These are phyloP conservation scores for Polydrusus cervinus DNA, from an alignment of 2,888 invertebrate genomes.

Conservation along the genomic window DNA sequence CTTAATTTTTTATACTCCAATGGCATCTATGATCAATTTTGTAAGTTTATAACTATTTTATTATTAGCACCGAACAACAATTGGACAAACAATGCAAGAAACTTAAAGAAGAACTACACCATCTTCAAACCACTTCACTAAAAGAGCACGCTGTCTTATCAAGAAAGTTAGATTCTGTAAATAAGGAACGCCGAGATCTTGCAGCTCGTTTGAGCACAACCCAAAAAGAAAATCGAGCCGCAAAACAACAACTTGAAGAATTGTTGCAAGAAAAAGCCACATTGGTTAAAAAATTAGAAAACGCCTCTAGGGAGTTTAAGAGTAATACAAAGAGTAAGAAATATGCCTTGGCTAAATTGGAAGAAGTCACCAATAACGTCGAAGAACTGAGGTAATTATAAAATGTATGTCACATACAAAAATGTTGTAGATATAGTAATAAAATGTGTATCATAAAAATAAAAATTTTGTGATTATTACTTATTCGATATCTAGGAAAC, in stretches of 20 bases:
- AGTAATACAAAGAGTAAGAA: conserved; percentile 66
- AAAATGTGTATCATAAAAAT: neutral
- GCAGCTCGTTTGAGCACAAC: conserved; percentile 59
- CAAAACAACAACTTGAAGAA: conserved; percentile 66
- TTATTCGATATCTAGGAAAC: too few relatives aligned
- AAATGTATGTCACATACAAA: neutral
- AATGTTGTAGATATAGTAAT: neutral
- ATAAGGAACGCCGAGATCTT: conserved; percentile 65
- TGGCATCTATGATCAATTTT: neutral
- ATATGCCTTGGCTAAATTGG: conserved; percentile 64
- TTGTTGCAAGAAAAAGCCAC: conserved; percentile 64
- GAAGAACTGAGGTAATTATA: conserved; percentile 57
- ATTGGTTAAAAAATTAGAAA: conserved; percentile 64
- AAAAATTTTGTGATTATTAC: neutral
- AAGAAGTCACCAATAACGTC: conserved; percentile 60
- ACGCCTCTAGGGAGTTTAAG: conserved; percentile 66
- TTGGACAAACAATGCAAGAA: conserved; percentile 59
- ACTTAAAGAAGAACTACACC: conserved; percentile 63
- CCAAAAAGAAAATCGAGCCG: conserved; percentile 65
- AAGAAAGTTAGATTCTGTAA: conserved; percentile 62
- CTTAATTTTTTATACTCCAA: neutral
- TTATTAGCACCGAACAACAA: conserved; percentile 38
- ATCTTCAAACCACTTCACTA: conserved; percentile 61
- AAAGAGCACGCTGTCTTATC: conserved; percentile 64
- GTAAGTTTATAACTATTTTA: neutral